These are phyloP conservation scores for Pediacus dermestoides DNA, from an alignment of 2,888 invertebrate species.

Conservation along the genomic window DNA sequence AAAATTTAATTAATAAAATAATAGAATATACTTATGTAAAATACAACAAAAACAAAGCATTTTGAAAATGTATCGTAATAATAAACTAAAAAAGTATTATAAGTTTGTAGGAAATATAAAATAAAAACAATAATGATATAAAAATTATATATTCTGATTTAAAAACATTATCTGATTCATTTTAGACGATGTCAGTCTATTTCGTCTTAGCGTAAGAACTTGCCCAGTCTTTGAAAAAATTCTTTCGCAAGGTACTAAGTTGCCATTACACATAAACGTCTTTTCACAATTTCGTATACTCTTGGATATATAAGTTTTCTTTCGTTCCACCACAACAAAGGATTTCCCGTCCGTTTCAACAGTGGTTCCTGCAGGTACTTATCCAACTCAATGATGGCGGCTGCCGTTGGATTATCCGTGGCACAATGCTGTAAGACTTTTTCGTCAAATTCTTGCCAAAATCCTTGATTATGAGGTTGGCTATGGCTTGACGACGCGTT, in stretches of 20 bases:
- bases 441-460: conserved; percentile 9
- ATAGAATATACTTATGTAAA: no score
- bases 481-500: no score
- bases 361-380: conserved; percentile 6
- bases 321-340: conserved; percentile 7
- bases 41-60: no score
- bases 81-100: no score
- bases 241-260: conserved; percentile 12
- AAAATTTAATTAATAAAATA: no score
- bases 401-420: background rate
- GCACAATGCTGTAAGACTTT: background rate
- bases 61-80: no score
- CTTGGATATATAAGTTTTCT: background rate
- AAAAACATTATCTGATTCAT: conserved; percentile 10
- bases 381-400: conserved; percentile 5
- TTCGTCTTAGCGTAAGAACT: conserved; percentile 8
- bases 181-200: conserved; percentile 7
- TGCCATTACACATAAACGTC: conserved; percentile 7
- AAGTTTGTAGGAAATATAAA: no score
- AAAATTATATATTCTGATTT: no score
- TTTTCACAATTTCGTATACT: conserved; percentile 3
- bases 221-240: conserved; percentile 12
- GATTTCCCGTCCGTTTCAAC: background rate
- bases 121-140: no score
- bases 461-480: background rate